Evolutionary conservation across 2,113 vertebrate genomes (phyloP).

Genomic region (Oxyruncus cristatus): DNA sequence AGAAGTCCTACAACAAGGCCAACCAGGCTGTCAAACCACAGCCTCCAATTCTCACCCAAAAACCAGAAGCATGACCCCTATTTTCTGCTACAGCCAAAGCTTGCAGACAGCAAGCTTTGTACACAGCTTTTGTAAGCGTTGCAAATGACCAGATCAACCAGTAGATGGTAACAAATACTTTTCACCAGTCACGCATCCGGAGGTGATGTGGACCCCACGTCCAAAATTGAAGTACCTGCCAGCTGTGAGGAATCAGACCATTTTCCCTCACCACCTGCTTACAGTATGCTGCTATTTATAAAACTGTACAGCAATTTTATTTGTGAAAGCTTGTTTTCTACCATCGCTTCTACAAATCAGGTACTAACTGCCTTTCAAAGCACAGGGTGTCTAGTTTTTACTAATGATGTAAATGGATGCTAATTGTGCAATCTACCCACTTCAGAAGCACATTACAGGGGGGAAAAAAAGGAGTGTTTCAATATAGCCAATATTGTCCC

Average conservation of each 20-base stretch:
- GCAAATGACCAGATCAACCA: background rate
- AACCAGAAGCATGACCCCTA: background rate
- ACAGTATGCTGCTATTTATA: background rate
- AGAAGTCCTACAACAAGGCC: background rate
- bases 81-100: background rate
- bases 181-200: background rate
- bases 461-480: background rate
- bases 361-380: background rate
- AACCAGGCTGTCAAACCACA: background rate
- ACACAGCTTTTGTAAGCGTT: background rate
- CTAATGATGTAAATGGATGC: too few species aligned
- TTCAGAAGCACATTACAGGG: background rate
- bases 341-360: background rate
- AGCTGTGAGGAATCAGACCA: background rate
- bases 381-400: background rate
- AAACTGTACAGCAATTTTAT: background rate
- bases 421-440: background rate
- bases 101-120: background rate
- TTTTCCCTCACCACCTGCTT: background rate
- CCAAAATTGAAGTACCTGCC: background rate
- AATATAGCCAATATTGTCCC: background rate
- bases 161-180: background rate
- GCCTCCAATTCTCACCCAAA: fast-evolving
- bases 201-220: background rate
- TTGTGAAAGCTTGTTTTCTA: background rate